These are phyloP conservation scores for Ceuthmochares aereus DNA, from an alignment of 2,113 vertebrate genomes.

Conservation along the genomic window DNA sequence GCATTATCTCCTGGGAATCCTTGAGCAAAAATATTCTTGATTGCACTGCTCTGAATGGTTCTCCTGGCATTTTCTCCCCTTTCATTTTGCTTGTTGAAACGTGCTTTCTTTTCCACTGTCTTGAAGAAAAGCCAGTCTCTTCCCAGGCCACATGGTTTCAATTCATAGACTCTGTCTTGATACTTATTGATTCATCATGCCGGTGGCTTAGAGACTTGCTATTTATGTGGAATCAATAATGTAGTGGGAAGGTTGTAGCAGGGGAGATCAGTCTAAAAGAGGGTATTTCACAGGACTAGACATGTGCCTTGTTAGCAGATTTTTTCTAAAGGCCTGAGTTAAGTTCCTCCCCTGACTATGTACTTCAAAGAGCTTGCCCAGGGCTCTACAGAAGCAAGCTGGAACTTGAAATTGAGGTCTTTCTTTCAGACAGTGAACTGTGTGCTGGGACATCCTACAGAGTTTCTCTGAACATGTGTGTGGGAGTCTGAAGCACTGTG, in stretches of 20 bases:
- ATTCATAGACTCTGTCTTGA: slow-evolving; percentile 28
- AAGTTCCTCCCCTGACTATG: slow-evolving; percentile 24
- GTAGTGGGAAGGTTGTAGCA: slow-evolving; percentile 7
- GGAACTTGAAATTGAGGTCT: slow-evolving; percentile 50
- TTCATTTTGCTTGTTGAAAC: background rate
- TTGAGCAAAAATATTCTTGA: background rate
- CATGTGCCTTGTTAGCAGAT: slow-evolving; percentile 39
- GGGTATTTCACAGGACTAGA: slow-evolving; percentile 32
- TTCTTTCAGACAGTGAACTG: background rate
- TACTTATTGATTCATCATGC: slow-evolving; percentile 63
- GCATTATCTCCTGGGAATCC: background rate
- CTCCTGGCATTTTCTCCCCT: background rate
- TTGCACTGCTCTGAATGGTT: background rate
- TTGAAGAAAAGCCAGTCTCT: slow-evolving; percentile 1
- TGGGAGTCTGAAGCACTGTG: background rate
- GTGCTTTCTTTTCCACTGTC: background rate
- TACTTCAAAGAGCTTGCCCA: slow-evolving; percentile 62
- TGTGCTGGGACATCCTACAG: background rate
- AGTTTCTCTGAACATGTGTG: background rate
- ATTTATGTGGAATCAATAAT: slow-evolving; percentile 58
- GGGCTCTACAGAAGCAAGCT: slow-evolving; percentile 30
- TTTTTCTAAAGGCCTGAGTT: slow-evolving; percentile 37
- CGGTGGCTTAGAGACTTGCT: slow-evolving; percentile 33
- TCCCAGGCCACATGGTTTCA: slow-evolving; percentile 24
- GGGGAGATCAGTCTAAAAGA: slow-evolving; percentile 25